phyloP scores from a whole-genome alignment of 2,113 vertebrate species.

The Camelus dromedarius region DNA sequence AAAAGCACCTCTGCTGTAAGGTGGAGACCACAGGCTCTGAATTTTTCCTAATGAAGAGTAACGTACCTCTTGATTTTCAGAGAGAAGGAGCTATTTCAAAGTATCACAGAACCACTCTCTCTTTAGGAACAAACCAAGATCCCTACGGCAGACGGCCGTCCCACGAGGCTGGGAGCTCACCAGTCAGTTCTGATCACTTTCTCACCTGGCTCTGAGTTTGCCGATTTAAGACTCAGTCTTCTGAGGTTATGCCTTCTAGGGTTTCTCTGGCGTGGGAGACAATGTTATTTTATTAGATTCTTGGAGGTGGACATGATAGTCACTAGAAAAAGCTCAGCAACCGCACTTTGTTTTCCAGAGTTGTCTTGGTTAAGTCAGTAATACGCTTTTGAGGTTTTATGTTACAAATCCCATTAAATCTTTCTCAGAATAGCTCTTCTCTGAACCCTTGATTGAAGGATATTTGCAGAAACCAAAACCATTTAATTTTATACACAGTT shows the following conservation, averaged over 20 bases:
- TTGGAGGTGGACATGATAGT: not conserved
- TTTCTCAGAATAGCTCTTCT: constrained; percentile 19
- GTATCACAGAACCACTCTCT: not conserved
- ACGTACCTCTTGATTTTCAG: not conserved
- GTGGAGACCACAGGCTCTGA: not conserved
- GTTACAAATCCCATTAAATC: constrained; percentile 54
- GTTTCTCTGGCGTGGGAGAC: not conserved
- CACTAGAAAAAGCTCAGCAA: constrained; percentile 33
- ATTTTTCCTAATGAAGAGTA: not conserved
- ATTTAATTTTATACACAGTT: not conserved
- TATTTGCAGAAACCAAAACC: constrained; percentile 34
- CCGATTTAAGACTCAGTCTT: not conserved
- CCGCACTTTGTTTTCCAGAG: constrained; percentile 34
- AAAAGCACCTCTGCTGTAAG: not conserved
- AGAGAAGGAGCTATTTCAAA: not conserved
- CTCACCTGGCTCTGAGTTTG: not conserved
- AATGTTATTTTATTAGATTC: constrained; percentile 31
- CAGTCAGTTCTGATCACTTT: not conserved
- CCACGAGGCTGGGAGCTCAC: not conserved
- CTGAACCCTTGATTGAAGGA: constrained; percentile 9
- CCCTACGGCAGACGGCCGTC: not conserved
- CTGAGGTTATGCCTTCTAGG: not conserved
- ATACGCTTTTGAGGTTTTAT: constrained; percentile 40
- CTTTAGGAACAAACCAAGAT: not conserved
- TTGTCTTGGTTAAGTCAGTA: not conserved